A percentile compares a stretch with the other conserved stretches of the same genome.
These are phyloP conservation scores for Cantharis nigra DNA, from an alignment of 2,888 invertebrate genomes.

Conservation along the genomic window DNA sequence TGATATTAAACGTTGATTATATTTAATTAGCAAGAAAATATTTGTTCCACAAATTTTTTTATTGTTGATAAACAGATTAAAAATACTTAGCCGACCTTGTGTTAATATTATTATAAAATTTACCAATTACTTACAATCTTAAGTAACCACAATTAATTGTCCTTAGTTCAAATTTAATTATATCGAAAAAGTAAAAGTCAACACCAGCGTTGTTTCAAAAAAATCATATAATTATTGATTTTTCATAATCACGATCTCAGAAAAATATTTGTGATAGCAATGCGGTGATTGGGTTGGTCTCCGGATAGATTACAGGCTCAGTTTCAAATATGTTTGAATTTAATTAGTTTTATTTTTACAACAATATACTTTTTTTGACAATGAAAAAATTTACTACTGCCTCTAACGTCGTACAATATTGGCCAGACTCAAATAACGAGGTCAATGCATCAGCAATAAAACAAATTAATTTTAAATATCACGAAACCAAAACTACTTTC, in stretches of 20 bases:
- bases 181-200: neutral
- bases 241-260: neutral
- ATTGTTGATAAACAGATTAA: neutral
- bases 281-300: neutral
- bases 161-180: neutral
- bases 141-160: neutral
- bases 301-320: too few relatives aligned
- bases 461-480: constrained; percentile 16
- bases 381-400: neutral
- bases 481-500: constrained; percentile 21
- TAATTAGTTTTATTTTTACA: too few relatives aligned
- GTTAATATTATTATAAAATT: neutral
- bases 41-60: neutral
- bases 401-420: neutral
- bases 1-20: neutral
- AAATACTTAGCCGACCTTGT: neutral
- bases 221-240: neutral
- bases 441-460: constrained; percentile 9
- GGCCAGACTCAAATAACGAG: constrained; percentile 1
- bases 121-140: neutral
- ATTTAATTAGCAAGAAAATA: neutral
- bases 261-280: neutral
- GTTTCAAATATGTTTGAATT: too few relatives aligned
- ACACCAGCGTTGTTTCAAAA: neutral
- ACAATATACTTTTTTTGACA: neutral